Evolutionary conservation across 2,797 vertebrate species (phyloP), one percentile per base, ranked within the genome.

Genomic region (Fringilla coelebs): DNA sequence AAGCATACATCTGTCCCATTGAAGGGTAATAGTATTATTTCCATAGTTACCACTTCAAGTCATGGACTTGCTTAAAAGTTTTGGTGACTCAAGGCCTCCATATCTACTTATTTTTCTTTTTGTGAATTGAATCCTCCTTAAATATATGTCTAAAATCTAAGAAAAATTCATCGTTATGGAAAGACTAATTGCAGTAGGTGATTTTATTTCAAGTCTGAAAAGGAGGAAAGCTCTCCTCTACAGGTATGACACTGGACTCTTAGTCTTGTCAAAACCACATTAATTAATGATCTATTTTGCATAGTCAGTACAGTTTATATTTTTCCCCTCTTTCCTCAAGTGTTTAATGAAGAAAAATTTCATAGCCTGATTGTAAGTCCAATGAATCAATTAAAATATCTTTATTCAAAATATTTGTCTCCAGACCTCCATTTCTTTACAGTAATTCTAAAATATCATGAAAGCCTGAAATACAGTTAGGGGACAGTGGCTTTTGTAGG

Each of bases 401-500:
- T 60, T 74, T 49, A 88, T 65, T 68, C 25, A 84, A 97, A 96
- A 93, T 74, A 88, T 85, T 93, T 94, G 49, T 81, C 61, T 78
- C 34, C 40, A 85, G 61, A 91, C 65, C 26, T 85, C 54, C 8
- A 41, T 25, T 90, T 70, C 70, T 68, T 78, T 55, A 70, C 22
- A 31, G 71, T 91, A 81, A 95, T 78, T 93, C 90, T 85, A 94
- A 85, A 86, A 93, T 16, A 31, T 15, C 29, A 63, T 70, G 25
- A 65, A 29, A 68, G 28, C 19, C 34, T 45, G 68, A 43, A 62
- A 38, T 31, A 87, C 2, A 11, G n/a, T 49, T 49, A 57, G 60
- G 74, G 85, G 46, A 81, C 54, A 65, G 31, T 62, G 10, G 21
- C 32, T 83, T 82, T 65, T 71, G n/a, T 52, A 83, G 11, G 29